These are phyloP conservation scores for Penaeus chinensis DNA, from an alignment of 1,140 invertebrate genomes.

Conservation along the genomic window DNA sequence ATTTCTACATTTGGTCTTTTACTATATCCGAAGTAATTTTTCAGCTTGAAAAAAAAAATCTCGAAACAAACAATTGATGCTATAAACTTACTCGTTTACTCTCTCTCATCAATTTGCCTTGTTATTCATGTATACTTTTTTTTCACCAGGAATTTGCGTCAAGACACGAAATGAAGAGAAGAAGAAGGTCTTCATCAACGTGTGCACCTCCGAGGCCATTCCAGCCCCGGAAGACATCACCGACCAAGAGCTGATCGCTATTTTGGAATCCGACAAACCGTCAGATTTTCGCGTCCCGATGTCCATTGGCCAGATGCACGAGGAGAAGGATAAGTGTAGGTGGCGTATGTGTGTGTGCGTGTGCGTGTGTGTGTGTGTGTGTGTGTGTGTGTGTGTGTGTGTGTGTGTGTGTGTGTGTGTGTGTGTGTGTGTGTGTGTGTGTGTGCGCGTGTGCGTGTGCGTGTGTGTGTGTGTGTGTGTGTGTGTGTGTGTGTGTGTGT, in stretches of 20 bases:
- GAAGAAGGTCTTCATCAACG: constrained; percentile 83
- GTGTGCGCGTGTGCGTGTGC: too few species aligned
- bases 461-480: too few species aligned
- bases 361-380: background rate
- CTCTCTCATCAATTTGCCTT: background rate
- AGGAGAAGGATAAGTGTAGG: constrained; percentile 81
- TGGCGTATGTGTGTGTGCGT: background rate
- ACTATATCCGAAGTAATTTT: too few species aligned
- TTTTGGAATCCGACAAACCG: constrained; percentile 79
- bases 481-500: too few species aligned
- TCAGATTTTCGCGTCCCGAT: constrained; percentile 84
- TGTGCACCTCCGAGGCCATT: constrained; percentile 81
- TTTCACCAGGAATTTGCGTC: constrained; percentile 80
- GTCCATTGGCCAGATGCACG: constrained; percentile 84
- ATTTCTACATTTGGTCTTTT: too few species aligned
- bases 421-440: too few species aligned
- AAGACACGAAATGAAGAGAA: constrained; percentile 78
- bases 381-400: background rate
- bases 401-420: too few species aligned
- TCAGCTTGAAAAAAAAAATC: too few species aligned
- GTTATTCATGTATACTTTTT: background rate
- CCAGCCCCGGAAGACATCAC: constrained; percentile 83
- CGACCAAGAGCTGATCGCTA: constrained; percentile 78
- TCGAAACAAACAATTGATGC: too few species aligned
- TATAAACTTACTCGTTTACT: background rate